A percentile compares a stretch with the other conserved stretches of the same genome.
Conservation (phyloP, 2,113 vertebrate genomes). For the Onychorhynchus coronatus region DNA sequence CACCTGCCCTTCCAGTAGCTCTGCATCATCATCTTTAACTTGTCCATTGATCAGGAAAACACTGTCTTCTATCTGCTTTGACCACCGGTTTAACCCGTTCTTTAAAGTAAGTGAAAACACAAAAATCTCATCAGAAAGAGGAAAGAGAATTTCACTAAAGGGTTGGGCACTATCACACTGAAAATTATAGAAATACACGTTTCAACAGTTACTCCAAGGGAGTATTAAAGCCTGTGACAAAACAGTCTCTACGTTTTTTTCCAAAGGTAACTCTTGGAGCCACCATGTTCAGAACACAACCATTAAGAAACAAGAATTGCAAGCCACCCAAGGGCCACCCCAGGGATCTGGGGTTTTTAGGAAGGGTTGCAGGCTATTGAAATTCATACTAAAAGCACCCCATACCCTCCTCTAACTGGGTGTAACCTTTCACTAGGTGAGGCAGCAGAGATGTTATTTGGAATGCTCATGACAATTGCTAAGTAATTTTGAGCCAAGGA, state of each 20-base stretch:
- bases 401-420: neutral
- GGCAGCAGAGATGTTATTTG: neutral
- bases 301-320: neutral
- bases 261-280: neutral
- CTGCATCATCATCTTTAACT: constrained; percentile 77
- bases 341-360: neutral
- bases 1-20: constrained; percentile 85
- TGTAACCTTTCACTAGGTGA: neutral
- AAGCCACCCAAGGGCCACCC: neutral
- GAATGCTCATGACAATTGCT: neutral
- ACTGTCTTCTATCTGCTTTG: constrained; percentile 81
- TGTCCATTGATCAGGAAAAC: constrained; percentile 87
- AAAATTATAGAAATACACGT: neutral
- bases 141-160: neutral
- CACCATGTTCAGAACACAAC: neutral
- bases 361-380: neutral
- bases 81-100: constrained; percentile 86
- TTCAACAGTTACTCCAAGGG: neutral
- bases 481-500: neutral
- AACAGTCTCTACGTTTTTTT: neutral
- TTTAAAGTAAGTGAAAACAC: constrained; percentile 58
- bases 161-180: neutral
- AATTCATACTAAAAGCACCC: neutral
- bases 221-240: neutral
- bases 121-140: neutral